Percentiles rank a stretch among this genome's conserved stretches.
These are phyloP conservation scores for Eilema griseolum DNA, from an alignment of 2,888 invertebrate species.

Conservation along the genomic window DNA sequence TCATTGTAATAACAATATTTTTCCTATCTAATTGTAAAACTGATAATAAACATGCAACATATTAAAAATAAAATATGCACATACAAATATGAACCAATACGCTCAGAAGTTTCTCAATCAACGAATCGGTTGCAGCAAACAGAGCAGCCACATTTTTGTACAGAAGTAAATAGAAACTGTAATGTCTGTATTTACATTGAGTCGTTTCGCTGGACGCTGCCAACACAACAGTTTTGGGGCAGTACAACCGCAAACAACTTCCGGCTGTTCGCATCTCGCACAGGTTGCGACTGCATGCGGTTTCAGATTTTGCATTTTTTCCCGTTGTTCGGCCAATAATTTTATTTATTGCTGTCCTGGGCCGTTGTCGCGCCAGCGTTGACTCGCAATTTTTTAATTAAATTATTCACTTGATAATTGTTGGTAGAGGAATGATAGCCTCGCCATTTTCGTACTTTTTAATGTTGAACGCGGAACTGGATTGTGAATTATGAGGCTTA, in stretches of 20 bases:
- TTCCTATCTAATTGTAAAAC: too few relatives aligned
- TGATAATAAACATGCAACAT: too few relatives aligned
- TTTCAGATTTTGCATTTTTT: slow-evolving; percentile 49
- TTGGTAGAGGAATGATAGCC: slow-evolving; percentile 53
- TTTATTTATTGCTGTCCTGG: slow-evolving; percentile 78
- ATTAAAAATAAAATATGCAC: not conserved
- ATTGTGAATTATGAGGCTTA: slow-evolving; percentile 38
- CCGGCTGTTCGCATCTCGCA: slow-evolving; percentile 51
- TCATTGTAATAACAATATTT: too few relatives aligned
- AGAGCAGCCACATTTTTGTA: slow-evolving; percentile 33
- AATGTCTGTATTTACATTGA: slow-evolving; percentile 46
- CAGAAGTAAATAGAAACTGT: slow-evolving; percentile 42
- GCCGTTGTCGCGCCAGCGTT: slow-evolving; percentile 63
- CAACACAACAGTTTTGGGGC: slow-evolving; percentile 48
- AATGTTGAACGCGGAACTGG: slow-evolving; percentile 39
- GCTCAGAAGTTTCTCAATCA: not conserved
- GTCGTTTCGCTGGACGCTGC: slow-evolving; percentile 40
- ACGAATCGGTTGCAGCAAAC: not conserved
- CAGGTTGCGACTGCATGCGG: slow-evolving; percentile 50
- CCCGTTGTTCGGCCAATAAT: slow-evolving; percentile 66
- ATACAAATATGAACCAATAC: not conserved
- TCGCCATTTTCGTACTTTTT: slow-evolving; percentile 40
- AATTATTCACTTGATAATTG: slow-evolving; percentile 79
- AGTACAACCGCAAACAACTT: slow-evolving; percentile 58
- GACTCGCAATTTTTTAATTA: slow-evolving; percentile 77